phyloP scores from a whole-genome alignment of 64 coral and sea anemone genomes.

The Platygyra sinensis region DNA sequence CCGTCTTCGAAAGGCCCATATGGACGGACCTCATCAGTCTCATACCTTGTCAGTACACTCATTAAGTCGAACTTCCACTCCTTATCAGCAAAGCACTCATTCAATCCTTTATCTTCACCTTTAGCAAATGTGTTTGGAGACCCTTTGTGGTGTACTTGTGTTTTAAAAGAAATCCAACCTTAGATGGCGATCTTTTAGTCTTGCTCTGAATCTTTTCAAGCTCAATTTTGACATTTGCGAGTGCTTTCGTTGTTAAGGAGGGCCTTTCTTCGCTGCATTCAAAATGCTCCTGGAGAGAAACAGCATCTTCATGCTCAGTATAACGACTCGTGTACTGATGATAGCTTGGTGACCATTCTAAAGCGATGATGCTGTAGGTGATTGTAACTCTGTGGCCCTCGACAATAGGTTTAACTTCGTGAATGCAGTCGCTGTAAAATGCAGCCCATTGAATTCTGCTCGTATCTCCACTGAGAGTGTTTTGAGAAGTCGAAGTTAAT shows the following conservation, averaged over 20 bases:
- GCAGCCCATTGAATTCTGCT: constrained; percentile 7
- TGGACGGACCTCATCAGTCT: neutral
- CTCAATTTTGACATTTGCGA: constrained; percentile 34
- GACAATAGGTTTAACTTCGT: constrained; percentile 31
- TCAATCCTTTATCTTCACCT: constrained; percentile 32
- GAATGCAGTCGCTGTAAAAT: constrained; percentile 49
- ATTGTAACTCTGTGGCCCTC: constrained; percentile 37
- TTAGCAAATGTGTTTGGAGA: constrained; percentile 6
- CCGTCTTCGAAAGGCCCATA: neutral
- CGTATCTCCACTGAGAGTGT: too few relatives aligned
- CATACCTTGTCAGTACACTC: constrained; percentile 26
- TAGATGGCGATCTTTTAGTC: neutral
- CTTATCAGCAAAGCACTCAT: neutral
- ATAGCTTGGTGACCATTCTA: neutral
- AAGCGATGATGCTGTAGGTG: constrained; percentile 22
- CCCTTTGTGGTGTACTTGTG: constrained; percentile 39
- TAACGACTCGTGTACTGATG: too few relatives aligned
- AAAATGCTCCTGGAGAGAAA: constrained; percentile 11
- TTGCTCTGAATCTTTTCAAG: neutral
- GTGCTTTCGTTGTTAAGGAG: neutral
- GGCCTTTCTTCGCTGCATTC: constrained; percentile 39
- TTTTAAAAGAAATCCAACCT: constrained; percentile 37
- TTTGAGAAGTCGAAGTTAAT: too few relatives aligned
- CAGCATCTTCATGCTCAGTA: neutral
- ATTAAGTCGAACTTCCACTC: constrained; percentile 26